phyloP scores from a whole-genome alignment of 2,797 vertebrate genomes.

The Denticeps clupeoides region DNA sequence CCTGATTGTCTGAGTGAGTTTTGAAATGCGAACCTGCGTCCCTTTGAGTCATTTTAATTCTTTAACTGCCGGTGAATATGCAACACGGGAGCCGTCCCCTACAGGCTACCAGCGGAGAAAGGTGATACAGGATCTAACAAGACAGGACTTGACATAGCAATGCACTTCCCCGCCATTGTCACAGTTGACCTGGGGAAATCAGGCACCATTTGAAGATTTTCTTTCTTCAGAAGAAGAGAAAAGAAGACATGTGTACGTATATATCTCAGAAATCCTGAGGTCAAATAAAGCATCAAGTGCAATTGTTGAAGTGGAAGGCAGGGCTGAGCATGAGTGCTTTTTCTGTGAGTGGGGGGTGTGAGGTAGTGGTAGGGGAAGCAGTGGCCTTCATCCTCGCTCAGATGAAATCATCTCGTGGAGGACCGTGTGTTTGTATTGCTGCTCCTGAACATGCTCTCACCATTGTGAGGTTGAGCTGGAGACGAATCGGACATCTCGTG shows the following conservation, averaged over 20 bases:
- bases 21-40: conserved; percentile 18
- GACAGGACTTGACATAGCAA: conserved; percentile 47
- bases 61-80: conserved; percentile 44
- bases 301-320: conserved; percentile 5
- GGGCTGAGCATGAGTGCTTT: not conserved
- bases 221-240: conserved; percentile 9
- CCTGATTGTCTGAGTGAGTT: conserved; percentile 1
- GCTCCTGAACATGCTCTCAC: not conserved
- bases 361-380: not conserved
- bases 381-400: not conserved
- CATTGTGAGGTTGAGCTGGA: conserved; percentile 7
- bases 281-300: conserved; percentile 6
- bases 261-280: conserved; percentile 17
- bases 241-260: conserved; percentile 8
- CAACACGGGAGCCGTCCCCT: conserved; percentile 24
- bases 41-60: conserved; percentile 31
- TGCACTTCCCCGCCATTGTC: conserved; percentile 40
- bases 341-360: not conserved
- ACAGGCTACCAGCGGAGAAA: conserved; percentile 31
- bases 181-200: conserved; percentile 35
- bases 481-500: conserved; percentile 16
- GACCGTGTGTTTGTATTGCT: too few relatives aligned
- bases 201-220: conserved; percentile 25
- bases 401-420: too few relatives aligned
- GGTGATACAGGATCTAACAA: conserved; percentile 50